Percentiles rank a stretch among this genome's conserved stretches.
Evolutionary conservation across 2,113 vertebrate species (phyloP).

Genomic region (Epinephelus cyanopodus): DNA sequence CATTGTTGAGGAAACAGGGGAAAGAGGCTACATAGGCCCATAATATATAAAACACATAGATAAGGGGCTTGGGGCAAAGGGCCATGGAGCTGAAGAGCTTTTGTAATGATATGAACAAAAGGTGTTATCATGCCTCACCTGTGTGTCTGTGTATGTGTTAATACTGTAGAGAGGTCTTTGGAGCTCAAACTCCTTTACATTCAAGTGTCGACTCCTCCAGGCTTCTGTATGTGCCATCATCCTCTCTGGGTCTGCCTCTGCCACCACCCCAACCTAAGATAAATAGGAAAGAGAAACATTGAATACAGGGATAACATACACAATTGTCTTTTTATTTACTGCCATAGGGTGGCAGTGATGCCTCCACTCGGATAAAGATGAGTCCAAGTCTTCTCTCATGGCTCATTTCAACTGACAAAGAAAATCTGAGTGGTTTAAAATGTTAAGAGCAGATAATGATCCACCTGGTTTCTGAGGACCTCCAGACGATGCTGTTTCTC

Average conservation of each 20-base stretch:
- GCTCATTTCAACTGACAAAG: slow-evolving; percentile 41
- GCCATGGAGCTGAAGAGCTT: background rate
- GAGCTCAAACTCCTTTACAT: slow-evolving; percentile 84
- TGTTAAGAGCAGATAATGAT: slow-evolving; percentile 52
- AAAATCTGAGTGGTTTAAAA: slow-evolving; percentile 32
- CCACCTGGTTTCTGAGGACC: slow-evolving; percentile 90
- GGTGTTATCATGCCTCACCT: slow-evolving; percentile 84
- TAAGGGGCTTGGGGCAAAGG: slow-evolving; percentile 10
- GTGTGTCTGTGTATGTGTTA: slow-evolving; percentile 90
- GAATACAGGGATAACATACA: background rate
- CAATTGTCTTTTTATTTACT: slow-evolving; percentile 16
- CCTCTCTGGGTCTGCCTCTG: slow-evolving; percentile 87
- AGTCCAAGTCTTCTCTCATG: background rate
- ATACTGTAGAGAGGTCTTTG: slow-evolving; percentile 91
- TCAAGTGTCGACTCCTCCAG: slow-evolving; percentile 83
- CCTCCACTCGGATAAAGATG: slow-evolving; percentile 20
- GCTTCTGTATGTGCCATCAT: slow-evolving; percentile 90
- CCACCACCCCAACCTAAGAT: slow-evolving; percentile 87
- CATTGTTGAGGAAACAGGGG: background rate
- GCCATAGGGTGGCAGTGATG: slow-evolving; percentile 77
- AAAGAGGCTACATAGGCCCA: background rate
- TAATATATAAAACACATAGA: slow-evolving; percentile 4
- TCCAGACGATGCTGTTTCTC: slow-evolving; percentile 84
- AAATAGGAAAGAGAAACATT: slow-evolving; percentile 7
- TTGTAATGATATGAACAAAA: slow-evolving; percentile 21